A percentile compares a stretch with the other conserved stretches of the same genome.
These are phyloP conservation scores for Zoroaster sp. DNA, from an alignment of 53 echinoderm and acorn worm species.

Conservation along the genomic window DNA sequence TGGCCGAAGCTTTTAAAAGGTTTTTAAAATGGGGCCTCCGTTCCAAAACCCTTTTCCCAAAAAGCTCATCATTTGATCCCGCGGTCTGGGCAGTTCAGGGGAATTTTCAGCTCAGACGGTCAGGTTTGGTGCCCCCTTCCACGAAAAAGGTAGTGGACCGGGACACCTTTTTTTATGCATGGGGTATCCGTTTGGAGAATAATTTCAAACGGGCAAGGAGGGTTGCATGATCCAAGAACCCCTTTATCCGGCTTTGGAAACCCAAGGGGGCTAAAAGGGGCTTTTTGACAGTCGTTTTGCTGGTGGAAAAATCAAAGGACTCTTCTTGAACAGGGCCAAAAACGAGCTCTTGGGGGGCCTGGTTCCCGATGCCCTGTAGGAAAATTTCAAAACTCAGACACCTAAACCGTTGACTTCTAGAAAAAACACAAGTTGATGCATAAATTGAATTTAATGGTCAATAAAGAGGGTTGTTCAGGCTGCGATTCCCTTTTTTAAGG, in stretches of 20 bases:
- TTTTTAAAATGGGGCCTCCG: neutral
- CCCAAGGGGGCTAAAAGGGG: slow-evolving; percentile 21
- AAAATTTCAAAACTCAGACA: slow-evolving; percentile 46
- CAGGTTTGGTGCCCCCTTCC: neutral
- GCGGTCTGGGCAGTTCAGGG: neutral
- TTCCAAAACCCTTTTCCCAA: neutral
- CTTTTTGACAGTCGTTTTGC: slow-evolving; percentile 5
- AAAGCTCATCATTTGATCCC: neutral
- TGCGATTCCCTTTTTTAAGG: slow-evolving; percentile 18
- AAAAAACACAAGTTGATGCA: slow-evolving; percentile 17
- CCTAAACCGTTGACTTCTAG: slow-evolving; percentile 36
- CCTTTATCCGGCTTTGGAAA: neutral
- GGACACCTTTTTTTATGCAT: neutral
- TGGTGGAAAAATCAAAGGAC: slow-evolving; percentile 56
- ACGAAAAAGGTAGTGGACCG: neutral
- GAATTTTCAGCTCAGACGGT: neutral
- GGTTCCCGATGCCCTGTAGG: slow-evolving; percentile 29
- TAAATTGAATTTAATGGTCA: slow-evolving; percentile 57
- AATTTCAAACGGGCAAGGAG: neutral
- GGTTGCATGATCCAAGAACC: neutral
- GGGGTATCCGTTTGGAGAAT: neutral
- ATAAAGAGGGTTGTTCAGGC: slow-evolving; percentile 52
- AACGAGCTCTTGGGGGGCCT: slow-evolving; percentile 30
- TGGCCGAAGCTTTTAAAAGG: neutral
- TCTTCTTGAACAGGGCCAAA: slow-evolving; percentile 20